Conservation (phyloP, 2,888 invertebrate species). For the Erebia aethiops region DNA sequence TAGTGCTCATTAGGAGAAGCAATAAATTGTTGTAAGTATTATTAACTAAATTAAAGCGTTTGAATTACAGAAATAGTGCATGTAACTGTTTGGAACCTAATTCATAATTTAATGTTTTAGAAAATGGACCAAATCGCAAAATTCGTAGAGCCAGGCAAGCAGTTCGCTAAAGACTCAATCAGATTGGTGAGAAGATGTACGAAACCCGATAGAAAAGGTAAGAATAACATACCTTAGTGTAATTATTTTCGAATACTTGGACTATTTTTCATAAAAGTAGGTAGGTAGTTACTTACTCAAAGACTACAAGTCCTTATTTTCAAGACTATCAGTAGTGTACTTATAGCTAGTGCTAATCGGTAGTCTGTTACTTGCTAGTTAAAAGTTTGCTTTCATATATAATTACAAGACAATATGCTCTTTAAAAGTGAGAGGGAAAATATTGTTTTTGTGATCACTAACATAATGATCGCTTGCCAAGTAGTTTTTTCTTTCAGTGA, state of each 20-base stretch:
- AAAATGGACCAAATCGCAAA: slow-evolving; percentile 98
- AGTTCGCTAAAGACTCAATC: slow-evolving; percentile 99
- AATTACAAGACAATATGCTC: too few relatives aligned
- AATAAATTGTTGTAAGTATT: slow-evolving; percentile 14
- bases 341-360: too few relatives aligned
- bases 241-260: neutral
- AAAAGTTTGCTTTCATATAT: too few relatives aligned
- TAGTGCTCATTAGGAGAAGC: slow-evolving; percentile 11
- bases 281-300: too few relatives aligned
- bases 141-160: slow-evolving; percentile 96
- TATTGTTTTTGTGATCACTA: too few relatives aligned
- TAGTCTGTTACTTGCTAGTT: too few relatives aligned
- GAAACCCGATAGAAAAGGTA: slow-evolving; percentile 99
- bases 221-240: slow-evolving; percentile 8
- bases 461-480: too few relatives aligned
- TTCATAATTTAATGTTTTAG: slow-evolving; percentile 54
- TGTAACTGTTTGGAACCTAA: neutral
- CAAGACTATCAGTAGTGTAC: too few relatives aligned
- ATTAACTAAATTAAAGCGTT: neutral
- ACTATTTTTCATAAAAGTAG: neutral
- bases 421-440: too few relatives aligned
- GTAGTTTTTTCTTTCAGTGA: too few relatives aligned
- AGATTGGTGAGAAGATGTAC: slow-evolving; percentile 99
- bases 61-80: neutral
- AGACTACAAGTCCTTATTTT: too few relatives aligned